Percentiles rank a stretch among this genome's conserved stretches.
phyloP scores from a whole-genome alignment of 2,797 vertebrate species.

The Brachymystax lenok region DNA sequence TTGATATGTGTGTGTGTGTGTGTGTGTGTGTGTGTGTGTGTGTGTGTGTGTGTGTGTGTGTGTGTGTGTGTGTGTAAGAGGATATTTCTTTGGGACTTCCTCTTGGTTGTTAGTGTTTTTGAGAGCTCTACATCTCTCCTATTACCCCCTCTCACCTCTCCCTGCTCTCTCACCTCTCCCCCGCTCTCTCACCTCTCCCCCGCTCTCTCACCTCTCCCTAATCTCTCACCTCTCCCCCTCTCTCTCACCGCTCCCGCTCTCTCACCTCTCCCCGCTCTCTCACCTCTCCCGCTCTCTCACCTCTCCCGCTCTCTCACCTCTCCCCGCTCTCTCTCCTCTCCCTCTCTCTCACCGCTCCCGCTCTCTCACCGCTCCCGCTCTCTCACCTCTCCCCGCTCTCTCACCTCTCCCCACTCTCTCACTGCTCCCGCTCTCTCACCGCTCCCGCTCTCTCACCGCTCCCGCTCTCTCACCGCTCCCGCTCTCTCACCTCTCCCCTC shows the following conservation, averaged over 20 bases:
- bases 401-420: background rate
- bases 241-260: no score
- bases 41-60: background rate
- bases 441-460: no score
- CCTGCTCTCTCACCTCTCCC: no score
- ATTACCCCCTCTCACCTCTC: background rate
- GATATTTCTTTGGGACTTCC: background rate
- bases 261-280: background rate
- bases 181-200: no score
- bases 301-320: no score
- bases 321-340: background rate
- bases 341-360: background rate
- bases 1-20: background rate
- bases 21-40: conserved; percentile 4
- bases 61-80: background rate
- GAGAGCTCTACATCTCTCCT: background rate
- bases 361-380: background rate
- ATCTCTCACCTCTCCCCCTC: no score
- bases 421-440: no score
- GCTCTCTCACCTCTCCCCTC: no score
- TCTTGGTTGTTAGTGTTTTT: background rate
- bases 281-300: background rate
- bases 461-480: no score
- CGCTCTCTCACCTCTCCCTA: no score
- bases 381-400: background rate